phyloP scores from a whole-genome alignment of 2,113 vertebrate genomes.

The Geococcyx californianus region DNA sequence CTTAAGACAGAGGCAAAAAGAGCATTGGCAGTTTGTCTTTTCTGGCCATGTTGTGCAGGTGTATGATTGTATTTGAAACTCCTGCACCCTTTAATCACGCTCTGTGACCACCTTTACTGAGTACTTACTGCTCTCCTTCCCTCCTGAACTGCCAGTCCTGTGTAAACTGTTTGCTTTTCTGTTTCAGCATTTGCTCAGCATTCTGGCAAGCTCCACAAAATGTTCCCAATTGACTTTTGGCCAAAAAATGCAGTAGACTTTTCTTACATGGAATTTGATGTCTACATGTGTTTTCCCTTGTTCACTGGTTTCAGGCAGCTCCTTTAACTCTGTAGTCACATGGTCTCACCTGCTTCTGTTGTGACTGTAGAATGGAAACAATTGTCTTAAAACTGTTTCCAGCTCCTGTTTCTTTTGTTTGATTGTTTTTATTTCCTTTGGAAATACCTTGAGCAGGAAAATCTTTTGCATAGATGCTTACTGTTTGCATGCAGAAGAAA shows the following conservation, averaged over 20 bases:
- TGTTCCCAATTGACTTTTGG: conserved; percentile 1
- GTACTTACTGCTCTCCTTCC: not conserved
- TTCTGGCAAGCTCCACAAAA: conserved; percentile 21
- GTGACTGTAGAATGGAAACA: not conserved
- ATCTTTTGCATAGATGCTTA: not conserved
- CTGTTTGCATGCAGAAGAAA: not conserved
- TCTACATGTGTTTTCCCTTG: not conserved
- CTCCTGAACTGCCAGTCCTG: not conserved
- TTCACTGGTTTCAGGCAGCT: not conserved
- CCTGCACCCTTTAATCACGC: conserved; percentile 45
- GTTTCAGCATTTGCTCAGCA: not conserved
- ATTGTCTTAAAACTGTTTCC: not conserved
- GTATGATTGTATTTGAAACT: conserved; percentile 38
- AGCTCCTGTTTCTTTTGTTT: not conserved
- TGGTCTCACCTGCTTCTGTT: conserved; percentile 1
- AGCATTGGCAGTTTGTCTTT: conserved; percentile 33
- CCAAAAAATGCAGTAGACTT: not conserved
- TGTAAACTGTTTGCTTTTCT: conserved; percentile 61
- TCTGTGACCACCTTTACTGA: conserved; percentile 15
- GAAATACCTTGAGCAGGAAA: not conserved
- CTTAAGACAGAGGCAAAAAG: no score
- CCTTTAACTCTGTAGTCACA: not conserved
- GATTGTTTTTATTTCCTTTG: not conserved
- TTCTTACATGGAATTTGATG: conserved; percentile 1
- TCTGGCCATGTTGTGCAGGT: conserved; percentile 4